Evolutionary conservation across 2,797 vertebrate genomes (phyloP), one percentile per base, ranked within the genome.

Genomic region (Anguilla pacifica): DNA sequence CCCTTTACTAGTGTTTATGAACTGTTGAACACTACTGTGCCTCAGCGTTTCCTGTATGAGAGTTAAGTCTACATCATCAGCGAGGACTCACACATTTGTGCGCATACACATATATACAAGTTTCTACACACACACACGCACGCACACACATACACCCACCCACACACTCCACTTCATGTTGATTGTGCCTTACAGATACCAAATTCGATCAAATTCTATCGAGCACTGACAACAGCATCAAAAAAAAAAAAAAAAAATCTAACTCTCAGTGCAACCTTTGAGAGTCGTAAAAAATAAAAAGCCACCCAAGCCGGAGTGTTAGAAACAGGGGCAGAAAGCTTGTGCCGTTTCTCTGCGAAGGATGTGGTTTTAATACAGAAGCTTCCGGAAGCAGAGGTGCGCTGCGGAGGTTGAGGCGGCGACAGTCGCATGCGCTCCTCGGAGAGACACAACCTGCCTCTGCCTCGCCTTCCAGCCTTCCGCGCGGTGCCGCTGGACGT

Each of bases 351-450:
- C 74, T n/a, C 39, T 39, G 35, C 25, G 43, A 84, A 90, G 92
- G 91, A 92, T 93, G 92, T 92, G 92, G 92, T 92, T 39, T 39
- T 90, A 89, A 74, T 43, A 31, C 51, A 87, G 90, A 86, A 89
- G 87, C 79, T 92, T 93, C 92, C 92, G 92, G 92, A 13, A 25
- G 83, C 31, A 25, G 85, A 92, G 87, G 88, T 81, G 86, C 39
- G 19, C 79, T 35, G n/a, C 11, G 11, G 53, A 72, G 77, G 35
- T 5, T 43, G 19, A 46, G 35, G 81, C 55, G 51, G 28, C 22
- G 2, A 35, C 35, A 83, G 3, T 67, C 25, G 22, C 2, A 2
- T 1, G 22, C 7, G 61, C 61, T 6, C 61, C n/a, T 6, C 61
- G 1, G 9, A 67, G 4, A 4, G 61, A n/a, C 6, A n/a, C 61